Evolutionary conservation across 1,140 invertebrate species (phyloP).

Genomic region (Ceratosolen fusciceps): DNA sequence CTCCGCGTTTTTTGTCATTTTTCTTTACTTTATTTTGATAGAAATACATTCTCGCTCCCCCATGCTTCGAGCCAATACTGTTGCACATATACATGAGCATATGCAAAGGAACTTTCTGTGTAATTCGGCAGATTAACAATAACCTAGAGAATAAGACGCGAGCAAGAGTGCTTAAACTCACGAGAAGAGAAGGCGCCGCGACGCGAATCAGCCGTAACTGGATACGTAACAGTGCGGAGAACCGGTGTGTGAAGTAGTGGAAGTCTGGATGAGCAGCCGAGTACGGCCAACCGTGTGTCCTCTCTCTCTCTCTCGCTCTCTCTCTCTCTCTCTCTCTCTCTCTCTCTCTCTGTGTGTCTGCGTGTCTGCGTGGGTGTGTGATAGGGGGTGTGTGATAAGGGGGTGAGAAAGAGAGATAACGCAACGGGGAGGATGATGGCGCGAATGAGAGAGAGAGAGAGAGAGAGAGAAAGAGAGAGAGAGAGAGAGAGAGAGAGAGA

Average conservation of each 20-base stretch:
- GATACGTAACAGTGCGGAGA: background rate
- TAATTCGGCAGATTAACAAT: conserved; percentile 65
- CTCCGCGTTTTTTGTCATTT: background rate
- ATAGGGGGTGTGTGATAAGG: too few relatives aligned
- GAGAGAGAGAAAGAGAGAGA: background rate
- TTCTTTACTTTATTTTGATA: background rate
- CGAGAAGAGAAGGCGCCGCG: conserved; percentile 5
- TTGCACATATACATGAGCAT: background rate
- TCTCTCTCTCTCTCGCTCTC: too few relatives aligned
- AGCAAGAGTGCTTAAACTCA: conserved; percentile 53
- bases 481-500: background rate
- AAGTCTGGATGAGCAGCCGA: background rate
- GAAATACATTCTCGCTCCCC: background rate
- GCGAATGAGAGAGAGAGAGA: background rate
- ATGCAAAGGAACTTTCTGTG: conserved; percentile 56
- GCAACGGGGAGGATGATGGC: background rate
- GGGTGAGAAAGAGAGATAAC: background rate
- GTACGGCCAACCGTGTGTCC: too few relatives aligned
- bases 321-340: too few relatives aligned
- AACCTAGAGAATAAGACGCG: conserved; percentile 35
- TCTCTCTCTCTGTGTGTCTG: too few relatives aligned
- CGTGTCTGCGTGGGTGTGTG: too few relatives aligned
- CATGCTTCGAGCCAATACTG: background rate
- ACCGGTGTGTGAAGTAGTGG: background rate
- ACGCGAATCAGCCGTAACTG: conserved; percentile 30